Evolutionary conservation across 2,888 invertebrate genomes (phyloP).

Genomic region (Coleophora flavipennella): DNA sequence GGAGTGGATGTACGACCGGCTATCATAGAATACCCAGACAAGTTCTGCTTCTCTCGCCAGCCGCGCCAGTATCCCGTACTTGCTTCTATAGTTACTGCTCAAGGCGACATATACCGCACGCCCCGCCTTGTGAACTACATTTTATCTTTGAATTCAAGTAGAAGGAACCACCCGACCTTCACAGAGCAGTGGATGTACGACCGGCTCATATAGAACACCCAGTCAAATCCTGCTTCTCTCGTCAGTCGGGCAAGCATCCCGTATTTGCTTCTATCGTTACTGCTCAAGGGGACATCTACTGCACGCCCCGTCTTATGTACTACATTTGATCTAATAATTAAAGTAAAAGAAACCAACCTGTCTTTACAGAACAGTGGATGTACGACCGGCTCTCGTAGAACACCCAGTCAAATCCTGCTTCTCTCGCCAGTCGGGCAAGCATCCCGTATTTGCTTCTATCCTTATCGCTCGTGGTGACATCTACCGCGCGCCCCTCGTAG

Average conservation of each 20-base stretch:
- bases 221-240: constrained; percentile 98
- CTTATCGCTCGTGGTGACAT: constrained; percentile 94
- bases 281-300: constrained; percentile 95
- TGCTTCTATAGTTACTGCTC: too few relatives aligned
- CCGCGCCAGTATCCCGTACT: too few relatives aligned
- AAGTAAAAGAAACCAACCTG: constrained; percentile 77
- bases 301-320: too few relatives aligned
- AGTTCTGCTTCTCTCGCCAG: too few relatives aligned
- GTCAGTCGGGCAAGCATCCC: constrained; percentile 97
- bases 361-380: constrained; percentile 97
- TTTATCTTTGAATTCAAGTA: too few relatives aligned
- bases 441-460: constrained; percentile 96
- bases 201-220: constrained; percentile 97
- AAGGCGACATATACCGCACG: too few relatives aligned
- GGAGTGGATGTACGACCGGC: too few relatives aligned
- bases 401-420: constrained; percentile 99
- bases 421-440: constrained; percentile 94
- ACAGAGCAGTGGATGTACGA: too few relatives aligned
- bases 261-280: constrained; percentile 92
- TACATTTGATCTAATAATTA: not conserved
- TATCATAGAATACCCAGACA: too few relatives aligned
- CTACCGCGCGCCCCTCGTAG: constrained; percentile 97
- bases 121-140: too few relatives aligned
- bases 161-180: too few relatives aligned
- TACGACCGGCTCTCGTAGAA: constrained; percentile 95